Evolutionary conservation across 2,797 vertebrate genomes (phyloP), one percentile per base, ranked within the genome.

Genomic region (Rachycentron canadum): DNA sequence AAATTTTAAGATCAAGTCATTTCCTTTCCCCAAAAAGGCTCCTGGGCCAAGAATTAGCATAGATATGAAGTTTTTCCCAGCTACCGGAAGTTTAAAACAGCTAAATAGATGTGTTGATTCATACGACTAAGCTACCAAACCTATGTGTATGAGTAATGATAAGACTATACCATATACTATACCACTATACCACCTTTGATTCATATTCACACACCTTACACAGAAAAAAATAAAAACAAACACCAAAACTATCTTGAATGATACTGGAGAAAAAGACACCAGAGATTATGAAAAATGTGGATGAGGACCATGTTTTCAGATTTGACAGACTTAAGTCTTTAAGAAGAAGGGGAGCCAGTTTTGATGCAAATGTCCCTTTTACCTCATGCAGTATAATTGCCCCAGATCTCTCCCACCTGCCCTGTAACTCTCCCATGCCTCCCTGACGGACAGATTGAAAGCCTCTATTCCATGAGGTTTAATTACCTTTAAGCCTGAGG

Each of bases 71-170:
- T 60, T 71, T 66, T 40, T 62, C 11, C n/a, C 34, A 36, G 23
- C 32, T 45, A 67, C 53, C 53, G 71, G 23, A 62, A 79, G 26
- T 60, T 72, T 43, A 73, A 81, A 76, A 76, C 76, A 61, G 57
- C 65, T 25, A 14, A 28, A 10, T 23, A 62, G 72, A 78, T 49
- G 49, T 52, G 62, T 78, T 34, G n/a, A 38, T 4, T 9, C 30
- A 65, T 67, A 5, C 28, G 49, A 41, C 17, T 41, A 57, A 67
- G 30, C 30, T 21, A 59, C 10, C 32, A 61, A 36, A 40, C 41
- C 13, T 32, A 23, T 61, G 28, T 38, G 63, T 62, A 52, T 7
- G 41, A 53, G 43, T 57, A 34, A 63, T 49, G 6, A 45, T 28
- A 40, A 65, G 28, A 12, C n/a, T 11, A 19, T 47, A 21, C 7